Base-by-base conservation (phyloP, 2,113 vertebrate genomes). In the Muscicapa adusta region DNA sequence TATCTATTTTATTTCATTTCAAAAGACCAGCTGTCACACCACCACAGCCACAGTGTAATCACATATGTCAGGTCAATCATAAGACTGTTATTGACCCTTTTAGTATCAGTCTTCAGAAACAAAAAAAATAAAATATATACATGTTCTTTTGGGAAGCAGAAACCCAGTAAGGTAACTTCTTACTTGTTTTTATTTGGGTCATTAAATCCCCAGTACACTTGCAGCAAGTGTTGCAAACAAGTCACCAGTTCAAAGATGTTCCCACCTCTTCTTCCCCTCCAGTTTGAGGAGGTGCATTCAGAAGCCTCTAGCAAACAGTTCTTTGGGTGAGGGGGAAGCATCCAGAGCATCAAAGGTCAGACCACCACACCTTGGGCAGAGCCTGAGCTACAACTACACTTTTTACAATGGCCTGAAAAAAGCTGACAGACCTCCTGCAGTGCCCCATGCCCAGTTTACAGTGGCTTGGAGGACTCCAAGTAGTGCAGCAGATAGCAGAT, bases 21-120 rank as follows among this genome's bases (percentile, higher is more conserved):
- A 72, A 38, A 85, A 75, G 31, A 51, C 14, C n/a, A 36, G 31
- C 47, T 65, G 56, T 25, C 62, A n/a, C 6, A 7, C 36, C 9
- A 34, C 33, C 63, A 36, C 45, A 67, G 31, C 33, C 73, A 57
- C 56, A 82, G 31, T 3, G 22, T 22, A 58, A 38, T 29, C 12
- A 18, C 2, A 0, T 6, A 12, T 12, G 8, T 29, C 47, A 51
- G n/a, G n/a, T 34, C 61, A 71, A 38, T 24, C 15, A 1, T 5
- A 54, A 50, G 15, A 60, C 26, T 51, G 11, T 14, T 43, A 63
- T 25, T 43, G 54, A 73, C 29, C 5, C 14, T 22, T 50, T 42
- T 20, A 8, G 10, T 18, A 58, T 7, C 26, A 60, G 42, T 29
- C 50, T 45, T 68, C 47, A 58, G 34, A 72, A 90, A 45, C 14